phyloP scores from a whole-genome alignment of 1,140 invertebrate species.

The Hesperophylax magnus region DNA sequence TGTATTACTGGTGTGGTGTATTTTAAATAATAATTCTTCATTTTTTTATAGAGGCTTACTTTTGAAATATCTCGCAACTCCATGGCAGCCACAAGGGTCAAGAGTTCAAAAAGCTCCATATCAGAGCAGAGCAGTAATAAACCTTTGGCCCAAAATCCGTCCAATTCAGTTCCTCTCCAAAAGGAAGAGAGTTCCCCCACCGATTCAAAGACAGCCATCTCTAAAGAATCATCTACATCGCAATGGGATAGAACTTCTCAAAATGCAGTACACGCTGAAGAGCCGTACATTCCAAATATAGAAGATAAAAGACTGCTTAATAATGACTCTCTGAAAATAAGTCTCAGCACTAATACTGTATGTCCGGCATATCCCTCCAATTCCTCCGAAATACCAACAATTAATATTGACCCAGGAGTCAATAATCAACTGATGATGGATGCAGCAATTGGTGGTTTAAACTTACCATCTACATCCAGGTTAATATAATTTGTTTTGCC shows the following conservation, averaged over 20 bases:
- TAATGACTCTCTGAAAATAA: neutral
- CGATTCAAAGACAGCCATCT: conserved; percentile 14
- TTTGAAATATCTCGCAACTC: conserved; percentile 82
- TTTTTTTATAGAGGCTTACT: conserved; percentile 74
- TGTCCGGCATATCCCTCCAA: neutral
- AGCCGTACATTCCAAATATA: neutral
- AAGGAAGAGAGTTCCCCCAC: conserved; percentile 58
- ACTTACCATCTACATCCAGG: conserved; percentile 46
- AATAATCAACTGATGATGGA: conserved; percentile 31
- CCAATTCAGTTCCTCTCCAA: conserved; percentile 60
- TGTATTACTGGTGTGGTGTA: too few relatives aligned
- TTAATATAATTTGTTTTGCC: neutral
- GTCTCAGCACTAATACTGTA: neutral
- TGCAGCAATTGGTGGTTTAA: conserved; percentile 30
- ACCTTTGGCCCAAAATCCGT: conserved; percentile 61
- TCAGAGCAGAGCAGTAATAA: conserved; percentile 53
- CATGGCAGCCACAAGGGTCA: conserved; percentile 68
- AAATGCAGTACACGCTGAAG: neutral
- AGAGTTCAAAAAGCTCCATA: conserved; percentile 49
- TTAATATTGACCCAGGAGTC: neutral
- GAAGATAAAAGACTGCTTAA: neutral
- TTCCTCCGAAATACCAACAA: neutral
- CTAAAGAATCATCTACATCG: conserved; percentile 33
- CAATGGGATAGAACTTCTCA: conserved; percentile 32
- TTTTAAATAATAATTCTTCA: neutral